phyloP scores from a whole-genome alignment of 2,888 invertebrate genomes.

The Xestia xanthographa region DNA sequence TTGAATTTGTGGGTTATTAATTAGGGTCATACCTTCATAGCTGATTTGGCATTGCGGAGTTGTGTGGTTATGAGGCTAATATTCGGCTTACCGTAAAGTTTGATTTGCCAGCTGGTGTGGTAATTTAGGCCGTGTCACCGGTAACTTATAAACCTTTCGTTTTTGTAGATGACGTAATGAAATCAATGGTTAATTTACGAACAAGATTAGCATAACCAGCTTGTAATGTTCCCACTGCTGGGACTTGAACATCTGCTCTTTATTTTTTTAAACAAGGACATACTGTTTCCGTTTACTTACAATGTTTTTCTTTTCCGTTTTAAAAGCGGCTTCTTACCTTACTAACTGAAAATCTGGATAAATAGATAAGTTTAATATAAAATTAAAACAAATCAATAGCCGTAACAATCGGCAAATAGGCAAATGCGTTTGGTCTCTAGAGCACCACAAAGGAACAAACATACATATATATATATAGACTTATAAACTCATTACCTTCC shows the following conservation, averaged over 20 bases:
- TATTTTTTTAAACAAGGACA: not conserved
- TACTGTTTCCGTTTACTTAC: not conserved
- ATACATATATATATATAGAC: too few relatives aligned
- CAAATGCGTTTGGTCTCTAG: too few relatives aligned
- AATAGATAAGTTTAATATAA: not conserved
- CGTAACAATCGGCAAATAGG: too few relatives aligned
- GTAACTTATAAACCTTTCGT: constrained; percentile 1
- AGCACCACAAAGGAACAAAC: too few relatives aligned
- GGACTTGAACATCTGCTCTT: not conserved
- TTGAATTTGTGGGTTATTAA: constrained; percentile 31
- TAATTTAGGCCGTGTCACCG: constrained; percentile 14
- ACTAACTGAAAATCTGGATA: not conserved
- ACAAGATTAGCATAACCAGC: not conserved
- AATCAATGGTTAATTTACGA: constrained; percentile 2
- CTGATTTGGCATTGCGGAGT: constrained; percentile 3
- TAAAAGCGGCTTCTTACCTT: not conserved
- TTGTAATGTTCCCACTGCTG: not conserved
- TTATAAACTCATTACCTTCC: too few relatives aligned
- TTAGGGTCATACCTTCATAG: not conserved
- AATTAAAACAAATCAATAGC: too few relatives aligned
- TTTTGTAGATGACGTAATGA: not conserved
- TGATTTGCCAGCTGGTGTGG: constrained; percentile 26
- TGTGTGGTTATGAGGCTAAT: constrained; percentile 11
- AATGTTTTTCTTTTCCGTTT: not conserved
- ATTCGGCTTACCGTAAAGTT: constrained; percentile 34